Base-by-base conservation (phyloP, 2,113 vertebrate species). In the Corvus moneduloides region DNA sequence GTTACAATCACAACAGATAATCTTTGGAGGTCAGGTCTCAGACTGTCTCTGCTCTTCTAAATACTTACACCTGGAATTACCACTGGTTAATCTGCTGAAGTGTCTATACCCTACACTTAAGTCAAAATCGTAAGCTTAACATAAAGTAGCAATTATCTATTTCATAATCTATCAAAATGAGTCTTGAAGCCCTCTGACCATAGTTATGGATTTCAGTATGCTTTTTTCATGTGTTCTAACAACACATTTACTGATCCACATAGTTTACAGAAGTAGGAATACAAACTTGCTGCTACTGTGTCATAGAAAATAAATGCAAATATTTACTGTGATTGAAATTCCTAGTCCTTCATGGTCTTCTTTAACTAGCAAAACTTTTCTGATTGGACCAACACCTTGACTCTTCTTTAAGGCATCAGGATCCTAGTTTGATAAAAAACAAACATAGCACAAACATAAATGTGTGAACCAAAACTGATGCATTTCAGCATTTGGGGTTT, bases 321-420 rank as follows among this genome's bases (percentile, higher is more conserved):
- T 95, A 97, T 63, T 99, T 98, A 99, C 99, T 64, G 99, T 99
- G 88, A 99, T 99, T 73, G 99, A 99, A 98, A 99, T 99, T 78
- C 99, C 99, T 51, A 99, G 98, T 49, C 99, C 99, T 98, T 99
- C 99, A 11, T 99, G 99, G 59, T 99, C 99, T 97, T 99, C 99
- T 98, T 99, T 99, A 82, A 99, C 97, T 19, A 99, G 98, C 52
- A 99, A 97, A 86, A 99, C 99, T 98, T 99, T 99, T 84, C 99
- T 98, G 94, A 99, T 99, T 20, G 99, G 99, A 69, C 99, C 99
- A 35, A 99, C 99, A 52, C 99, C 99, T 96, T 99, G 99, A 84
- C 98, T 99, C 98, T 99, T 99, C 98, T 99, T 99, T 97, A 99
- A 95, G 91, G 98, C 97, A 75, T 99, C 99, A 87, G 99, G 98